phyloP scores from a whole-genome alignment of 2,113 vertebrate species.

The Pongo abelii region DNA sequence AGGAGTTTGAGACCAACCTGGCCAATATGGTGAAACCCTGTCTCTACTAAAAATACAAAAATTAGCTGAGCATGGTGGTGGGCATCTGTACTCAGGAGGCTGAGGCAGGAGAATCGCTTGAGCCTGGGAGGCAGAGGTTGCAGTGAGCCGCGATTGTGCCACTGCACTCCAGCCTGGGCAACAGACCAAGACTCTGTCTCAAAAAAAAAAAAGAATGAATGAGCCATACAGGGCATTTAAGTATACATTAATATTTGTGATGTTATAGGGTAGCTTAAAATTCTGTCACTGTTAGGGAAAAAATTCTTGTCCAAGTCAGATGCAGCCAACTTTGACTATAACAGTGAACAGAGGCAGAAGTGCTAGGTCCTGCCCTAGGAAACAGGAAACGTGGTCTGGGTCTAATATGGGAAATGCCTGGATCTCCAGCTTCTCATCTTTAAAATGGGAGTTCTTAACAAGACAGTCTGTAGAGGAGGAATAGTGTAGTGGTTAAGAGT shows the following conservation, averaged over 20 bases:
- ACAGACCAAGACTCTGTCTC: no score
- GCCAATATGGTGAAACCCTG: no score
- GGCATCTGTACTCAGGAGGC: no score
- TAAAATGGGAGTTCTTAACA: background rate
- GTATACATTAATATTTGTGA: background rate
- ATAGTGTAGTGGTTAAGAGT: background rate
- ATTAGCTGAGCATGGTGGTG: no score
- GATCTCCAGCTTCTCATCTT: background rate
- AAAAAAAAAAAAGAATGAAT: background rate
- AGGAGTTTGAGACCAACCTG: no score
- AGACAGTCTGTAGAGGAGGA: background rate
- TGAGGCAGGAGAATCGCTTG: no score
- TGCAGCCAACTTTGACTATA: background rate
- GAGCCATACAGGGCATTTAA: background rate
- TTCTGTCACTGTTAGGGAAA: accelerated
- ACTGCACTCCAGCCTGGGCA: no score
- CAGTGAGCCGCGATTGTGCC: no score
- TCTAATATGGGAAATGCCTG: background rate
- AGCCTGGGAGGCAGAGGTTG: no score
- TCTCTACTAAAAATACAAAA: no score
- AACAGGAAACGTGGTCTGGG: background rate
- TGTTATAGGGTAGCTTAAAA: background rate
- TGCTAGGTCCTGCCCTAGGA: background rate
- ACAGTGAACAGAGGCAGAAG: background rate
- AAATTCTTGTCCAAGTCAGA: background rate